phyloP scores from a whole-genome alignment of 2,888 invertebrate genomes.

The Autographa pulchrina region DNA sequence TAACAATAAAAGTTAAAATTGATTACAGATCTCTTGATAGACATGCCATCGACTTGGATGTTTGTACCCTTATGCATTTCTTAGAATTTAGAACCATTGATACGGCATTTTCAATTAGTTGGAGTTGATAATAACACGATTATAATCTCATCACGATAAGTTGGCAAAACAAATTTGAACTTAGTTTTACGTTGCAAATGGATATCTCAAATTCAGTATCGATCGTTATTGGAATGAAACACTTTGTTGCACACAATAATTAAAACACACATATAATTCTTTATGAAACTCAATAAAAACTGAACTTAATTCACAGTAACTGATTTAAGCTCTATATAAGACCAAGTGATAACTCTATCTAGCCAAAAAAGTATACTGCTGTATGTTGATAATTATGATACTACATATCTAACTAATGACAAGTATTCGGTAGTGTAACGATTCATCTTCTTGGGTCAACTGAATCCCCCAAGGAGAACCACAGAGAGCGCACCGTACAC shows the following conservation, averaged over 20 bases:
- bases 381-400: too few relatives aligned
- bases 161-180: not conserved
- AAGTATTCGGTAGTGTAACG: not conserved
- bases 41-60: constrained; percentile 21
- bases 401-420: too few relatives aligned
- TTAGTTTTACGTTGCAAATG: not conserved
- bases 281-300: too few relatives aligned
- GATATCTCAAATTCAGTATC: not conserved
- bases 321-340: too few relatives aligned
- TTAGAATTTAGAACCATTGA: constrained; percentile 34
- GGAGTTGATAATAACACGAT: constrained; percentile 37
- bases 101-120: constrained; percentile 29
- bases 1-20: constrained; percentile 52
- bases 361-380: too few relatives aligned
- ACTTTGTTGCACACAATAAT: too few relatives aligned
- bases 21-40: constrained; percentile 44
- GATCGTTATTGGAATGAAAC: not conserved
- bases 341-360: too few relatives aligned
- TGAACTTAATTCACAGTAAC: too few relatives aligned
- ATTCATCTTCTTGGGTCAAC: not conserved
- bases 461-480: constrained; percentile 10
- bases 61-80: constrained; percentile 37
- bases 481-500: constrained; percentile 5
- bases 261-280: not conserved
- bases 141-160: constrained; percentile 38